A percentile compares a stretch with the other conserved stretches of the same genome.
These are phyloP conservation scores for Sarcophaga carnaria DNA, from an alignment of 2,888 invertebrate genomes.

Conservation along the genomic window DNA sequence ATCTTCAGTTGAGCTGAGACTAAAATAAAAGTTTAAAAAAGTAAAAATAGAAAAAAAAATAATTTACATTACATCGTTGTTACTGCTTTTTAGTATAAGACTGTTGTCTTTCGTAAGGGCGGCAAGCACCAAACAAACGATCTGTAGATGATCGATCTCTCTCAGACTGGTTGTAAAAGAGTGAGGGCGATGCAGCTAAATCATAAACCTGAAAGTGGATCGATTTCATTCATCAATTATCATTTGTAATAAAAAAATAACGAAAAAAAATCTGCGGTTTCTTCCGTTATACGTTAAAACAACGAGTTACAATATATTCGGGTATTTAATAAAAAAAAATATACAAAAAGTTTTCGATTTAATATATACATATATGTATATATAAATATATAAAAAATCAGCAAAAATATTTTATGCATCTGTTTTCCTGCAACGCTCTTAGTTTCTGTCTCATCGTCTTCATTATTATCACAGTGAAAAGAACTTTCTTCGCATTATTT, in stretches of 20 bases:
- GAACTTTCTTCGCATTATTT: not conserved
- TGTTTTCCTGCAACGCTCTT: constrained; percentile 4
- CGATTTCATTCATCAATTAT: constrained; percentile 52
- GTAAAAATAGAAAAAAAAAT: not conserved
- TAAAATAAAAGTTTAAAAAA: not conserved
- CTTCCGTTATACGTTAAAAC: not conserved
- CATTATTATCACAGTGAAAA: too few relatives aligned
- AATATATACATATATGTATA: too few relatives aligned
- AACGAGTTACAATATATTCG: not conserved
- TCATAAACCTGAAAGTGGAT: constrained; percentile 7
- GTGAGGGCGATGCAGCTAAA: not conserved
- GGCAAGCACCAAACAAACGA: not conserved
- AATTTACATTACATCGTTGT: not conserved
- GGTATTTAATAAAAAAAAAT: not conserved
- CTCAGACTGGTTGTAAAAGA: constrained; percentile 3
- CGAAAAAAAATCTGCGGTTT: constrained; percentile 45
- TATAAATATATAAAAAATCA: not conserved
- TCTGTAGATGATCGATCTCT: not conserved
- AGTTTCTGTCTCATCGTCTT: not conserved
- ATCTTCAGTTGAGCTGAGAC: too few relatives aligned
- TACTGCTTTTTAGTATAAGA: not conserved
- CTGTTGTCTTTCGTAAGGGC: not conserved
- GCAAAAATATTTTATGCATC: constrained; percentile 19
- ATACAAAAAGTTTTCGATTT: not conserved
- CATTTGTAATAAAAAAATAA: constrained; percentile 20